A percentile compares a stretch with the other conserved stretches of the same genome.
Conservation (phyloP, 2,113 vertebrate genomes). For the Hymenochirus boettgeri region DNA sequence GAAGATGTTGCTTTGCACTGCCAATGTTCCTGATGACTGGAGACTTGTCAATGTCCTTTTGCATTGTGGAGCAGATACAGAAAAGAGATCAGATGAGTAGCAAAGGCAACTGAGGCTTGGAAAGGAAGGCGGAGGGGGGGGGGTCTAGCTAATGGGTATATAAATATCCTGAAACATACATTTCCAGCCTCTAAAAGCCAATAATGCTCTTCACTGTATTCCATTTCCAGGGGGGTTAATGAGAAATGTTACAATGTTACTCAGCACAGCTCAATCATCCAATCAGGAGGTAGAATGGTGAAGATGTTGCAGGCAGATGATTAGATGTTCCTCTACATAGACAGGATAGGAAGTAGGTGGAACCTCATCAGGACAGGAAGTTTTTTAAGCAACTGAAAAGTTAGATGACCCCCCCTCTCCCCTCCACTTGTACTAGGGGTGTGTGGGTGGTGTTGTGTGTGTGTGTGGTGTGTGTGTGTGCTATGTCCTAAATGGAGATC, state of each 20-base stretch:
- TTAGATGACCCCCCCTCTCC: not conserved
- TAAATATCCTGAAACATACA: constrained; percentile 86
- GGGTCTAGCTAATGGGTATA: constrained; percentile 77
- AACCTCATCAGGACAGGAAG: constrained; percentile 22
- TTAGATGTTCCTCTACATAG: not conserved
- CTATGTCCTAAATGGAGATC: not conserved
- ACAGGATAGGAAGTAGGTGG: constrained; percentile 11
- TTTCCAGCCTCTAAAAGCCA: constrained; percentile 83
- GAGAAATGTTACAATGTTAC: constrained; percentile 73
- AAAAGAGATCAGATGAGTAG: constrained; percentile 23
- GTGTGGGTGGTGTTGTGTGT: too few relatives aligned
- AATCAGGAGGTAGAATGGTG: not conserved
- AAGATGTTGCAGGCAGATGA: not conserved
- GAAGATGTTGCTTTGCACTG: not conserved
- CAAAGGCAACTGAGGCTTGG: not conserved
- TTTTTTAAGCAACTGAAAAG: constrained; percentile 21
- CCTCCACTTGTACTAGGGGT: constrained; percentile 4
- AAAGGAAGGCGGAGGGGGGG: not conserved
- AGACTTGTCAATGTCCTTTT: too few relatives aligned
- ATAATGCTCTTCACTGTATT: constrained; percentile 77
- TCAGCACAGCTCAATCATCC: constrained; percentile 24
- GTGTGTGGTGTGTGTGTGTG: too few relatives aligned
- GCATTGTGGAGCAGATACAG: not conserved
- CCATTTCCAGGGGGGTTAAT: constrained; percentile 70
- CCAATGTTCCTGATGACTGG: not conserved